These are phyloP conservation scores for Carduelis carduelis DNA, from an alignment of 2,797 vertebrate species.

Conservation along the genomic window DNA sequence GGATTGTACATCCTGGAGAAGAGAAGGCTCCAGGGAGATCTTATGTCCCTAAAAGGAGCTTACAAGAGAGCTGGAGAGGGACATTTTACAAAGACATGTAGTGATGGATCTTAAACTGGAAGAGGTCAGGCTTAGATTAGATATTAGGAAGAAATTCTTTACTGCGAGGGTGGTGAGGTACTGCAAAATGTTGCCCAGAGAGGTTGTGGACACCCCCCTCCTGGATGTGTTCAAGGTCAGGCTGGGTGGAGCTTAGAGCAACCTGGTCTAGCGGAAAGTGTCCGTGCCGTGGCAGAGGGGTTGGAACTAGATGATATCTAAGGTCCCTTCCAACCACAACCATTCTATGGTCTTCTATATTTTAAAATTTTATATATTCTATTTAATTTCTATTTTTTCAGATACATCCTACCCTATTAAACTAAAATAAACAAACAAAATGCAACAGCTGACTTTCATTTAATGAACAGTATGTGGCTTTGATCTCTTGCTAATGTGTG, in stretches of 20 bases:
- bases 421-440: background rate
- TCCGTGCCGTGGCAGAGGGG: accelerated
- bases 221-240: background rate
- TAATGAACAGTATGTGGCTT: background rate
- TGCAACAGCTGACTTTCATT: background rate
- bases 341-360: no score
- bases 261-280: background rate
- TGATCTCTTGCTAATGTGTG: background rate
- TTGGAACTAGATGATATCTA: background rate
- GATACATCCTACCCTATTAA: background rate
- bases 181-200: background rate
- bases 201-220: background rate
- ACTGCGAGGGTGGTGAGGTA: background rate
- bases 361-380: background rate
- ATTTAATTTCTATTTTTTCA: background rate
- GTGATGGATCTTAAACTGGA: background rate
- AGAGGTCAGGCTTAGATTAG: background rate
- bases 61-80: background rate
- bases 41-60: background rate
- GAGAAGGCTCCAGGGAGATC: background rate
- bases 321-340: background rate
- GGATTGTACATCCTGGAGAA: background rate
- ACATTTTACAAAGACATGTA: background rate
- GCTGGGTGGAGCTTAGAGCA: background rate
- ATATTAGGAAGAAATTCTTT: background rate